Evolutionary conservation across 2,113 vertebrate species (phyloP).

Genomic region (Romanogobio albipinnatus): DNA sequence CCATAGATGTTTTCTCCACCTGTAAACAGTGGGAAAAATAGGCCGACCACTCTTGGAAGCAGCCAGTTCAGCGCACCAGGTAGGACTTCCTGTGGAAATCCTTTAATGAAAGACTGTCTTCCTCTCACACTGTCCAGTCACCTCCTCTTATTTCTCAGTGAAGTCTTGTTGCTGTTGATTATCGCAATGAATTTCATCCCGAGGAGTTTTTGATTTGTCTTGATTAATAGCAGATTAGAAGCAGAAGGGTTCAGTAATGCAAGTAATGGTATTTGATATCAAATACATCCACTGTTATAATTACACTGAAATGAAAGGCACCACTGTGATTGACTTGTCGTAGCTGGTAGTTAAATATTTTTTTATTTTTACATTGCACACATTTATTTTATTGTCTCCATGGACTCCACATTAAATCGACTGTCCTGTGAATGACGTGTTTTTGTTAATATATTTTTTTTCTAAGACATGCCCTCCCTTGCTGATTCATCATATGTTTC

Average conservation of each 20-base stretch:
- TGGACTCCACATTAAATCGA: not conserved
- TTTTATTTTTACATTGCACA: not conserved
- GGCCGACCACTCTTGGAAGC: conserved; percentile 95
- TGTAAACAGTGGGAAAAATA: conserved; percentile 94
- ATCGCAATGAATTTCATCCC: conserved; percentile 30
- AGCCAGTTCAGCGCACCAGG: conserved; percentile 97
- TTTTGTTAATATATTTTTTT: not conserved
- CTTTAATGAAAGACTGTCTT: conserved; percentile 41
- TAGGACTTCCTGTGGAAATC: conserved; percentile 74
- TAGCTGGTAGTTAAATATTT: conserved; percentile 63
- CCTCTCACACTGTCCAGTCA: conserved; percentile 17
- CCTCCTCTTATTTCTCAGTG: conserved; percentile 26
- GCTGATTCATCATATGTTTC: conserved; percentile 32
- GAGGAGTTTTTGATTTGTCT: conserved; percentile 36
- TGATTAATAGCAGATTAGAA: conserved; percentile 47
- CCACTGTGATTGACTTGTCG: conserved; percentile 28
- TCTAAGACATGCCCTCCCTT: no score
- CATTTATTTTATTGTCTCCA: not conserved
- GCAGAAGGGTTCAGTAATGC: conserved; percentile 13
- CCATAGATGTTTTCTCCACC: conserved; percentile 99
- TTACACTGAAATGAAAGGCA: not conserved
- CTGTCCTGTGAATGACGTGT: not conserved
- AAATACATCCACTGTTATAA: not conserved
- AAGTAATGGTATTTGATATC: not conserved
- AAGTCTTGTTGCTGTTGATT: conserved; percentile 38